These are phyloP conservation scores for Apodemia duryi DNA, from an alignment of 2,888 invertebrate genomes.

Conservation along the genomic window DNA sequence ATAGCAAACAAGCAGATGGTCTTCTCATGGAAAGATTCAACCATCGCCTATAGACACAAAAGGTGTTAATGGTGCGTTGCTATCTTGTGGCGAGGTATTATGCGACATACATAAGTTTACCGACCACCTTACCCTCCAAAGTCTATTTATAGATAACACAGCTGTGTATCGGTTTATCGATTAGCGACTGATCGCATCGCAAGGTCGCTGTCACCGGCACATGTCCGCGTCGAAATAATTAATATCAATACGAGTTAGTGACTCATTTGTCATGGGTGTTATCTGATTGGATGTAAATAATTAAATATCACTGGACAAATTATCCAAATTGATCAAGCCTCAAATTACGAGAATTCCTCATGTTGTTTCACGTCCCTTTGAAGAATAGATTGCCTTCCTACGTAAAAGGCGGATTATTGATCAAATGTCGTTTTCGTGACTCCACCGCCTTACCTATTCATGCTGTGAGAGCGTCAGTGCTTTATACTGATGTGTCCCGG, in stretches of 20 bases:
- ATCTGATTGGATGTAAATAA: neutral
- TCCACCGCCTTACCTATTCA: neutral
- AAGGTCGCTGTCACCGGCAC: constrained; percentile 50
- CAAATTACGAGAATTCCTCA: no score
- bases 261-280: neutral
- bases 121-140: no score
- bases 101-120: no score
- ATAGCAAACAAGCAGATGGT: no score
- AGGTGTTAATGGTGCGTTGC: no score
- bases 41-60: no score
- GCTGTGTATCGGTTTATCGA: constrained; percentile 47
- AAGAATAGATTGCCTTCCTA: no score
- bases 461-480: neutral
- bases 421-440: no score
- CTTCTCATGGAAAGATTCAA: no score
- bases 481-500: neutral
- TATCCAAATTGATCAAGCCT: neutral
- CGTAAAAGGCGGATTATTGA: no score
- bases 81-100: no score
- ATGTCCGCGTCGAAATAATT: constrained; percentile 12
- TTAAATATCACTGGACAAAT: neutral
- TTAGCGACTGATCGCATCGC: constrained; percentile 42
- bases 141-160: constrained; percentile 7
- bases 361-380: no score
- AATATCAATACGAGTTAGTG: constrained; percentile 4